Conservation (phyloP, 1,140 invertebrate species). For the Lucilia cuprina region DNA sequence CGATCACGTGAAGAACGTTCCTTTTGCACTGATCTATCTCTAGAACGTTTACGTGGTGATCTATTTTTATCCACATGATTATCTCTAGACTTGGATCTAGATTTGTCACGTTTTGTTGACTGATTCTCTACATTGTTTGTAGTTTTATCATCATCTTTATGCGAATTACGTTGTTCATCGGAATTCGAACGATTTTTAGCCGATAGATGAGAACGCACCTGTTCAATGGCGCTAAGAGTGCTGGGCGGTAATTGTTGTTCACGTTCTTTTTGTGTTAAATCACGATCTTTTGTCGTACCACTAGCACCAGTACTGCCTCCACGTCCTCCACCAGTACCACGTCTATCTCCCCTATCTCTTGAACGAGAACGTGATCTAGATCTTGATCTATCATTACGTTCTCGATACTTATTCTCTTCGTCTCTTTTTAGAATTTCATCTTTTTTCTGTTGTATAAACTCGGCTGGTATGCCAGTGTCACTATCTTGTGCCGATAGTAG, state of each 20-base stretch:
- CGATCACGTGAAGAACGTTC: slow-evolving; percentile 32
- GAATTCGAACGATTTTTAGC: slow-evolving; percentile 44
- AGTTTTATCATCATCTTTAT: slow-evolving; percentile 26
- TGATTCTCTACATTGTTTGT: slow-evolving; percentile 18
- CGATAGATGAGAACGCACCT: slow-evolving; percentile 43
- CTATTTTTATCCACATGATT: slow-evolving; percentile 16
- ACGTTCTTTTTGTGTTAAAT: slow-evolving; percentile 41
- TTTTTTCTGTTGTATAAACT: slow-evolving; percentile 94
- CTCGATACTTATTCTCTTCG: slow-evolving; percentile 61
- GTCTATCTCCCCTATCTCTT: slow-evolving; percentile 34
- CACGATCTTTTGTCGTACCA: slow-evolving; percentile 39
- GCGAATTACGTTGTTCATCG: slow-evolving; percentile 33
- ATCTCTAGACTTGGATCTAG: slow-evolving; percentile 29
- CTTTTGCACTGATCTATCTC: slow-evolving; percentile 39
- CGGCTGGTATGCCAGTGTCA: slow-evolving; percentile 90
- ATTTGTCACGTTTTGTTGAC: slow-evolving; percentile 23
- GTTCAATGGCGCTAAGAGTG: slow-evolving; percentile 39
- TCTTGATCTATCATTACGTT: slow-evolving; percentile 48
- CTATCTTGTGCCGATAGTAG: slow-evolving; percentile 94
- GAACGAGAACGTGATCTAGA: slow-evolving; percentile 45
- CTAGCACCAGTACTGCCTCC: slow-evolving; percentile 40
- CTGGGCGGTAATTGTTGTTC: slow-evolving; percentile 37
- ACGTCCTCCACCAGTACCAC: slow-evolving; percentile 41
- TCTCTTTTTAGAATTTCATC: slow-evolving; percentile 91
- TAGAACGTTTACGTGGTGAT: slow-evolving; percentile 49